A percentile compares a stretch with the other conserved stretches of the same genome.
Evolutionary conservation across 1,140 invertebrate genomes (phyloP).

Genomic region (Lordiphosa clarofinis): DNA sequence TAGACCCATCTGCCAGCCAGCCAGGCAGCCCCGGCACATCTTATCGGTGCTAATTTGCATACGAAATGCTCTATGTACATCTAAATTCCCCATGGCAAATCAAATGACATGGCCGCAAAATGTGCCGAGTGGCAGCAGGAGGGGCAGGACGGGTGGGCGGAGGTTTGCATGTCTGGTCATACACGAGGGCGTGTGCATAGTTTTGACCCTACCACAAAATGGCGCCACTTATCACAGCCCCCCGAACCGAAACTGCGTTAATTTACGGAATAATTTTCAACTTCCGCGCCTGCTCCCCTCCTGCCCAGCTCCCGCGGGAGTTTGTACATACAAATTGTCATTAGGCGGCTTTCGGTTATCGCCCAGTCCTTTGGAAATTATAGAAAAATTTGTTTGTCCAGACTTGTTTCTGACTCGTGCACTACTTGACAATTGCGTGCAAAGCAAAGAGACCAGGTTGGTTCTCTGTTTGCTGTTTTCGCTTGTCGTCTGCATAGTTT

Average conservation of each 20-base stretch:
- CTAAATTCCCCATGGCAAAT: constrained; percentile 61
- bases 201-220: constrained; percentile 29
- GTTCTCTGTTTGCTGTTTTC: constrained; percentile 29
- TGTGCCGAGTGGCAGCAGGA: constrained; percentile 10
- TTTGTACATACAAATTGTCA: constrained; percentile 65
- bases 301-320: constrained; percentile 2
- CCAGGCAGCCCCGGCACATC: constrained; percentile 8
- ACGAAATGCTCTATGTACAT: constrained; percentile 51
- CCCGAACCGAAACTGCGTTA: constrained; percentile 46
- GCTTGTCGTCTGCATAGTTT: constrained; percentile 47
- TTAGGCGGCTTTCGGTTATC: constrained; percentile 57
- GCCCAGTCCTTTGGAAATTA: constrained; percentile 51
- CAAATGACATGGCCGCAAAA: constrained; percentile 63
- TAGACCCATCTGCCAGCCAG: constrained; percentile 39
- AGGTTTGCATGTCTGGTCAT: constrained; percentile 48
- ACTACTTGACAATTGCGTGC: constrained; percentile 73
- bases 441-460: constrained; percentile 39
- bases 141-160: neutral
- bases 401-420: constrained; percentile 53
- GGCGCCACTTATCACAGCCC: constrained; percentile 45
- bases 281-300: constrained; percentile 40
- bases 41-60: constrained; percentile 64
- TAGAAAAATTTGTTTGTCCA: constrained; percentile 75
- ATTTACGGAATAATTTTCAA: constrained; percentile 70
- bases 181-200: constrained; percentile 37